Evolutionary conservation across 2,888 invertebrate genomes (phyloP).

Genomic region (Eremobia ochroleuca): DNA sequence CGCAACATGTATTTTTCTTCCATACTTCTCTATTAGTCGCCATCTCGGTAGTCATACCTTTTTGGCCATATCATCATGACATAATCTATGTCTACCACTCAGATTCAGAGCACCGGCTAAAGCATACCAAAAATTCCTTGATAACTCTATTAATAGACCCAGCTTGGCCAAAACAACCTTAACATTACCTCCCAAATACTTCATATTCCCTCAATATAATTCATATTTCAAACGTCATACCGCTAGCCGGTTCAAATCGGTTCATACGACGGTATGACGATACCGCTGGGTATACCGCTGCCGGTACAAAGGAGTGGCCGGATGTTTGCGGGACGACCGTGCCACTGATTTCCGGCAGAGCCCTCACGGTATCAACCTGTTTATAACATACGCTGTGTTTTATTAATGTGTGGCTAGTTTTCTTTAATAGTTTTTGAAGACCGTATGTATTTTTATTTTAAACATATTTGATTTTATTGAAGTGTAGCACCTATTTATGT

Average conservation of each 20-base stretch:
- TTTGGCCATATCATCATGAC: not conserved
- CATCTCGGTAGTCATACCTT: no score
- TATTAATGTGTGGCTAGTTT: not conserved
- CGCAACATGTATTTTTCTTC: no score
- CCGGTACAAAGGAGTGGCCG: slow-evolving; percentile 40
- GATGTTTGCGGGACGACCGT: slow-evolving; percentile 56
- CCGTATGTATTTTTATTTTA: not conserved
- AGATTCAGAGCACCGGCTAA: not conserved
- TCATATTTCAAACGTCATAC: slow-evolving; percentile 21
- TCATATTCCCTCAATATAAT: not conserved
- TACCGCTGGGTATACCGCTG: slow-evolving; percentile 12
- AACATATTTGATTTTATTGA: not conserved
- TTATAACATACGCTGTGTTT: slow-evolving; percentile 6
- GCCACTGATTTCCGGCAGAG: slow-evolving; percentile 58
- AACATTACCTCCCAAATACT: not conserved
- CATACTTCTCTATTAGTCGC: no score
- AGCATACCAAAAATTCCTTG: not conserved
- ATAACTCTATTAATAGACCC: not conserved
- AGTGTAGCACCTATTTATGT: not conserved
- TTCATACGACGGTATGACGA: slow-evolving; percentile 14
- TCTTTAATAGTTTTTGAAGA: not conserved
- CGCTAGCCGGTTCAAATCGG: slow-evolving; percentile 22
- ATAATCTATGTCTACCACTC: not conserved
- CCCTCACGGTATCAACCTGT: slow-evolving; percentile 5
- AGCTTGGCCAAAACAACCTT: not conserved